phyloP scores from a whole-genome alignment of 2,113 vertebrate genomes.

The Sturnira hondurensis region DNA sequence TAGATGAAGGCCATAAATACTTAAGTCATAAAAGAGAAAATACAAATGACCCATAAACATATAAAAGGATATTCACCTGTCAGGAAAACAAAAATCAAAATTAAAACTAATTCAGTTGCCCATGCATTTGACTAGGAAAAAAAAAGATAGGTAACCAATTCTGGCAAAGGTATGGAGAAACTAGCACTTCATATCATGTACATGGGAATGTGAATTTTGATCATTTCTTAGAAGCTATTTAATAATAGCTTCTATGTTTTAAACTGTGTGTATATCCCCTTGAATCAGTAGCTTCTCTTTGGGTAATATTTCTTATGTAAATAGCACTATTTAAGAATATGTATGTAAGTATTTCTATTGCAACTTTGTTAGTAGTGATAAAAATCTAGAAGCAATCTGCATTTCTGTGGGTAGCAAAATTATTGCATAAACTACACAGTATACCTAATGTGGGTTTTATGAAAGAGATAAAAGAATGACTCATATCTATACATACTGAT shows the following conservation, averaged over 20 bases:
- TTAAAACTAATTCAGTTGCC: background rate
- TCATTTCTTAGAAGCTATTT: background rate
- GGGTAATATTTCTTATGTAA: background rate
- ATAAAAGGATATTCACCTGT: background rate
- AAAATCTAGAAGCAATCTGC: background rate
- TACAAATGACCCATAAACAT: background rate
- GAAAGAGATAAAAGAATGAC: background rate
- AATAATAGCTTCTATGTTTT: background rate
- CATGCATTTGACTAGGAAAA: background rate
- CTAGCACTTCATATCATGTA: background rate
- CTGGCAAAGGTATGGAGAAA: background rate
- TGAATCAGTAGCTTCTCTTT: background rate
- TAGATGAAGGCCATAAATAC: background rate
- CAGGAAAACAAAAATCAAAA: background rate
- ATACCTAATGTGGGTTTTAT: background rate
- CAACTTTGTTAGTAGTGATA: background rate
- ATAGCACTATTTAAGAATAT: background rate
- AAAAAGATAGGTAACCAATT: background rate
- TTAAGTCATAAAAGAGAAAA: background rate
- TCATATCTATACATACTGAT: background rate
- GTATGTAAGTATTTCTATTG: background rate
- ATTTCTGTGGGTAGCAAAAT: background rate
- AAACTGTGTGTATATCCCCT: background rate
- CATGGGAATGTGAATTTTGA: background rate
- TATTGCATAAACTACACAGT: background rate